phyloP scores from a whole-genome alignment of 2,113 vertebrate species.

The Spea bombifrons region DNA sequence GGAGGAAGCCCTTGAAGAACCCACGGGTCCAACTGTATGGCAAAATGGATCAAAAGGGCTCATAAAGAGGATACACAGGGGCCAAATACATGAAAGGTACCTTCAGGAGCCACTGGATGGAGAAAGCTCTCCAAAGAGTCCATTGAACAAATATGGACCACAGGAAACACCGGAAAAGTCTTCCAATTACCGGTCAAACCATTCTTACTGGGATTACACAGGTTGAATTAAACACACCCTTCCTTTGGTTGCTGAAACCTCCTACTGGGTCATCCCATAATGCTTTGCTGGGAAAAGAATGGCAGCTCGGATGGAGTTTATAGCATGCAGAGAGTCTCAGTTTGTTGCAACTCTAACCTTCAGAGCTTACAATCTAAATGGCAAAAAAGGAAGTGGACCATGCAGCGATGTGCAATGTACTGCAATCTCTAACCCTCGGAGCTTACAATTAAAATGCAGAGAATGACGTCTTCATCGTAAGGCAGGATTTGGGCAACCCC shows the following conservation, averaged over 20 bases:
- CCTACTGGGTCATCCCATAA: conserved; percentile 24
- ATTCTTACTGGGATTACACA: neutral
- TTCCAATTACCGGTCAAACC: too few species aligned
- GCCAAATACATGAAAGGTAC: neutral
- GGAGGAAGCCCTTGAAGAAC: too few species aligned
- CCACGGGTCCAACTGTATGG: too few species aligned
- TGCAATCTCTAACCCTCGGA: too few species aligned
- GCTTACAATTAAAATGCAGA: too few species aligned
- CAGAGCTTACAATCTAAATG: neutral
- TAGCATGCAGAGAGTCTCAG: neutral
- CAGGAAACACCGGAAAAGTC: neutral
- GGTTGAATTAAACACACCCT: neutral
- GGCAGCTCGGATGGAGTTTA: neutral
- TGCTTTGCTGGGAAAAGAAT: conserved; percentile 21
- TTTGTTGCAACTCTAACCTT: neutral
- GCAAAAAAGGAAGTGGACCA: too few species aligned
- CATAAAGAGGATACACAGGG: too few species aligned
- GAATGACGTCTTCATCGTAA: too few species aligned
- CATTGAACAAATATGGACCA: neutral
- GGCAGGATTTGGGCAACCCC: too few species aligned
- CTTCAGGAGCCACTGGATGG: neutral
- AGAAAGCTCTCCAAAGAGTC: neutral
- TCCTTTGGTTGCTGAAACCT: neutral
- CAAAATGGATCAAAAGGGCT: too few species aligned
- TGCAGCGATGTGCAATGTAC: too few species aligned